These are phyloP conservation scores for Coreius guichenoti DNA, from an alignment of 2,797 vertebrate species.

Conservation along the genomic window DNA sequence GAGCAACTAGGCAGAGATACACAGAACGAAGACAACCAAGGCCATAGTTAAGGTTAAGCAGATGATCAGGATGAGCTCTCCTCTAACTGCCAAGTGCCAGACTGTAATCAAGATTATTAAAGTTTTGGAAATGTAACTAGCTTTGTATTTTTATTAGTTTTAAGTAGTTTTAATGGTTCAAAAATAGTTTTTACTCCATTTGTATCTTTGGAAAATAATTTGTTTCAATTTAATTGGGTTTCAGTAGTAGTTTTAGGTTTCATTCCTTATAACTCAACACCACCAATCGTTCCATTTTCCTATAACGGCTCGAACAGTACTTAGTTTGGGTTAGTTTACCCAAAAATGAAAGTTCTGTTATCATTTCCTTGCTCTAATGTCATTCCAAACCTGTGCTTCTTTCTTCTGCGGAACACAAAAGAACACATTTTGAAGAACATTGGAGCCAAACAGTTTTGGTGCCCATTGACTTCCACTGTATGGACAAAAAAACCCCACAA, in stretches of 20 bases:
- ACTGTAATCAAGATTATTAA: not conserved
- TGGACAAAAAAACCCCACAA: not conserved
- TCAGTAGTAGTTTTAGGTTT: not conserved
- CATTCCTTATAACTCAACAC: not conserved
- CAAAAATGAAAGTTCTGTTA: not conserved
- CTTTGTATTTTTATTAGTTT: not conserved
- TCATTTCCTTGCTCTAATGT: not conserved
- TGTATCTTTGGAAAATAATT: not conserved
- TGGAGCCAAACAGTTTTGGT: not conserved
- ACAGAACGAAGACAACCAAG: conserved; percentile 37
- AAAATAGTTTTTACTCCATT: not conserved
- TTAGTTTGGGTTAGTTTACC: not conserved
- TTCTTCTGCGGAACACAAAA: not conserved
- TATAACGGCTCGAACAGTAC: not conserved
- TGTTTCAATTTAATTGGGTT: not conserved
- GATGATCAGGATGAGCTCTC: conserved; percentile 24
- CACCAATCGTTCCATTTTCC: not conserved
- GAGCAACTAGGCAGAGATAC: conserved; percentile 24
- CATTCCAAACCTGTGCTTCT: not conserved
- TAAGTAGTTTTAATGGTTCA: conserved; percentile 2
- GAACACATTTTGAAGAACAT: not conserved
- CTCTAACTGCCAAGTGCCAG: not conserved
- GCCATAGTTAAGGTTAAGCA: conserved; percentile 39
- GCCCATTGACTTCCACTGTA: not conserved
- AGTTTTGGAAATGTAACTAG: not conserved